Base-by-base conservation (phyloP, 2,888 invertebrate species). In the Melipona beecheii region DNA sequence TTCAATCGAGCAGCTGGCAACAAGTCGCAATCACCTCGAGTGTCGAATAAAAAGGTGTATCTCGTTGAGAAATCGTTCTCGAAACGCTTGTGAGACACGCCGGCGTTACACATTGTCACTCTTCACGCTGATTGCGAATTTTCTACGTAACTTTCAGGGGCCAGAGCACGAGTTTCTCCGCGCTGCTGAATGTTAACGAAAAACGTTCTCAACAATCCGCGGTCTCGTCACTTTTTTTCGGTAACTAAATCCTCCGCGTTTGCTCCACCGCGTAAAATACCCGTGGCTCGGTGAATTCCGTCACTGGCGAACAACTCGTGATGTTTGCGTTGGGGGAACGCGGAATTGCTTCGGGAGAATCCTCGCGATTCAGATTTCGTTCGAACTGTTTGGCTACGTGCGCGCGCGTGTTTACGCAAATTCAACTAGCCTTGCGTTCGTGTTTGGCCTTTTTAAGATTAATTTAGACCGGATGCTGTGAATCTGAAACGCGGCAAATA, bases 351-450 rank as follows among this genome's bases (percentile, higher is more conserved):
- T 3, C 19, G 13, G 13, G 15, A 54, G 54, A 56, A 69, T 69
- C 60, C 50, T 17, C n/a, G 21, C 13, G 60, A 43, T n/a, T n/a
- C 56, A 5, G 19, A 60, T 77, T 71, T 36, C 64, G 17, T 71
- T 24, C 64, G 17, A 62, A n/a, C 21, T 64, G 49, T 43, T 60
- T 65, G 66, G 52, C 64, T 69, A 54, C 56, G 54, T 9, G 43
- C 9, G 43, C 43, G 11, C 6, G 36, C 36, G 6, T 6, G 36
- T 43, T 43, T 43, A 43, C 11, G 43, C 9, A 43, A 43, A 43
- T 43, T 43, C 43, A 43, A 11, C 43, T 43, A 43, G 9, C 43
- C 43, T 43, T 43, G 9, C 43, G 43, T 43, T 43, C 9, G 43
- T 11, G 43, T 11, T 4, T 36, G 4, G 36, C 36, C 5, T 36